A percentile compares a stretch with the other conserved stretches of the same genome.
Evolutionary conservation across 2,797 vertebrate species (phyloP).

Genomic region (Tadarida brasiliensis): DNA sequence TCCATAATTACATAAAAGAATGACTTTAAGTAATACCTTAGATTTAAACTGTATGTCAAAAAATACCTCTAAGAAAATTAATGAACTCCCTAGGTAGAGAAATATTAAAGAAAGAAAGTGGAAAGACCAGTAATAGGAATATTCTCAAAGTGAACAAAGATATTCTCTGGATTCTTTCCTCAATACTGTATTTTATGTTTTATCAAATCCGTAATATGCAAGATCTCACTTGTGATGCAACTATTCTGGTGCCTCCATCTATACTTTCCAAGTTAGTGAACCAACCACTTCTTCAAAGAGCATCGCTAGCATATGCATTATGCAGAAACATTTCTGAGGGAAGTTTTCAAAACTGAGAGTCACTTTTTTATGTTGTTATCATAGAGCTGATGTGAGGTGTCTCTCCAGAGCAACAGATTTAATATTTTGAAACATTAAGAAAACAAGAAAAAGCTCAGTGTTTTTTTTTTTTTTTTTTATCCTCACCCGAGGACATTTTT

Average conservation of each 20-base stretch:
- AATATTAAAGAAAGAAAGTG: background rate
- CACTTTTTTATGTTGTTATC: background rate
- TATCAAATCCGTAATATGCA: background rate
- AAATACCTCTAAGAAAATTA: background rate
- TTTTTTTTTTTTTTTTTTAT: no score
- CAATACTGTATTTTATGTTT: background rate
- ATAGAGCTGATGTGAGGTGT: background rate
- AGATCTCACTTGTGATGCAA: background rate
- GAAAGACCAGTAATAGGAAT: background rate
- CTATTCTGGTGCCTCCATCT: background rate
- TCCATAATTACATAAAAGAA: constrained; percentile 33
- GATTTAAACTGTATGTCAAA: constrained; percentile 3
- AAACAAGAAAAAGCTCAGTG: background rate
- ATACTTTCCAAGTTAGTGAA: background rate
- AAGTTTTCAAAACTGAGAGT: background rate
- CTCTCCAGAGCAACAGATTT: constrained; percentile 7
- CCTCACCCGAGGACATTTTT: no score
- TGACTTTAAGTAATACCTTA: background rate
- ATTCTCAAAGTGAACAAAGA: constrained; percentile 26
- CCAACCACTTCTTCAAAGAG: constrained; percentile 9
- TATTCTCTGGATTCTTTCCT: background rate
- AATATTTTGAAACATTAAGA: constrained; percentile 46
- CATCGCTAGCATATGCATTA: background rate
- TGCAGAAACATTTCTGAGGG: constrained; percentile 5
- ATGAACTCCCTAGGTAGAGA: background rate